A percentile compares a stretch with the other conserved stretches of the same genome.
Conservation (phyloP, 2,888 invertebrate species). For the Cephus nigrinus region DNA sequence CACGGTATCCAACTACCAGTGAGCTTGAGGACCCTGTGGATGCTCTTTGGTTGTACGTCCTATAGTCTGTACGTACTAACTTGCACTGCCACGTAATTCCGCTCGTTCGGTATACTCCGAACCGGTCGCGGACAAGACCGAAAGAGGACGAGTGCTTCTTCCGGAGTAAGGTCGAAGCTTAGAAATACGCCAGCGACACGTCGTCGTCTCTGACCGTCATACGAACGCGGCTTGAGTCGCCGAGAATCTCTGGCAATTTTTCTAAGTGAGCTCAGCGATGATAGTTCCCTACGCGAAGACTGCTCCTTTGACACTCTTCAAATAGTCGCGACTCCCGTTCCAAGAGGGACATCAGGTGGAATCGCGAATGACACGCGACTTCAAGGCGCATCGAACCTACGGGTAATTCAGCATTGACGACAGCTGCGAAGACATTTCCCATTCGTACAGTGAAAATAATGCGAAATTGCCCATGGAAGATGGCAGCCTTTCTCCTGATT, state of each 20-base stretch:
- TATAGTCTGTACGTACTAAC: not conserved
- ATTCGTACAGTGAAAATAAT: not conserved
- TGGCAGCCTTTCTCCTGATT: not conserved
- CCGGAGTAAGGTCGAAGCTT: not conserved
- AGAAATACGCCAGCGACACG: not conserved
- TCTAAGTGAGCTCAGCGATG: not conserved
- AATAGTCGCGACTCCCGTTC: not conserved
- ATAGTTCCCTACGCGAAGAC: not conserved
- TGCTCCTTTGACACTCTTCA: not conserved
- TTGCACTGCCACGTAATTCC: not conserved
- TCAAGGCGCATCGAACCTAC: not conserved
- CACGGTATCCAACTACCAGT: not conserved
- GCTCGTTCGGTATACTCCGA: not conserved
- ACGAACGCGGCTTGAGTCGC: not conserved
- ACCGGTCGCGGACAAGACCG: not conserved
- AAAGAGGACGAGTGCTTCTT: not conserved
- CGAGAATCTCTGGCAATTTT: not conserved
- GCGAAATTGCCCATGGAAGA: not conserved
- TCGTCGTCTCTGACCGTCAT: not conserved
- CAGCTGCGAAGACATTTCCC: not conserved
- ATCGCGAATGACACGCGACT: not conserved
- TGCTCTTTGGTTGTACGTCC: not conserved
- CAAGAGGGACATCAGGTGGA: not conserved
- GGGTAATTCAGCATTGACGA: not conserved
- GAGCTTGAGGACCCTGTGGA: not conserved